Base-by-base conservation (phyloP, 2,113 vertebrate species). In the Paratilapia polleni region DNA sequence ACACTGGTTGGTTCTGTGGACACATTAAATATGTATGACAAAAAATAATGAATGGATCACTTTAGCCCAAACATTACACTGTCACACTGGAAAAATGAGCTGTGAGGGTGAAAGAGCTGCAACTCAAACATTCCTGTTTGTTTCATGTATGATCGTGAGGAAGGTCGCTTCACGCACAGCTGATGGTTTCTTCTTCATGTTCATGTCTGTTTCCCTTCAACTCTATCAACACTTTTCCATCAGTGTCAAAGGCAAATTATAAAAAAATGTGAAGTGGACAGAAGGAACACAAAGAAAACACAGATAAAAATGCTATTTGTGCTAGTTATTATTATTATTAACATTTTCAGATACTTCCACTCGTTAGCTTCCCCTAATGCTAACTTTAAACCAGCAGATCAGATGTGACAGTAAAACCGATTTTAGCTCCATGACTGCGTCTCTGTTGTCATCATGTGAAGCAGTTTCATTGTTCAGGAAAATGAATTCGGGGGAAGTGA, bases 401-500 rank as follows among this genome's bases (percentile, higher is more conserved):
- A 68, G 38, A 8, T 43, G n/a, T 68, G 24, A 31, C 24, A 3
- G 24, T 7, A 31, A 70, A 13, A 49, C 5, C 0, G 9, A 49
- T 28, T 26, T 70, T 19, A 28, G 36, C 36, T 43, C 63, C 13
- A 1, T 26, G 38, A 11, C 8, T 0, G 5, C 15, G 5, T 19
- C 24, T 28, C 15, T 3, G 15, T 19, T 11, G 11, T 75, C 0
- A 2, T 6, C 12, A 2, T 31, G 6, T 52, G 58, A 56, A 56
- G 58, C 20, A 0, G 1, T 41, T 52, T 13, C 38, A 22, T 68
- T 70, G 54, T 61, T 79, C 76, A 77, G 79, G 64, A 26, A 78
- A 89, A 89, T 76, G 34, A 62, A 11, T 36, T 12, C 1, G 5
- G 12, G 13, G 86, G 81, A 81, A 84, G 79, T 73, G 9, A 64